phyloP scores from a whole-genome alignment of 2,113 vertebrate species.

The Microcebus lehilahytsara region DNA sequence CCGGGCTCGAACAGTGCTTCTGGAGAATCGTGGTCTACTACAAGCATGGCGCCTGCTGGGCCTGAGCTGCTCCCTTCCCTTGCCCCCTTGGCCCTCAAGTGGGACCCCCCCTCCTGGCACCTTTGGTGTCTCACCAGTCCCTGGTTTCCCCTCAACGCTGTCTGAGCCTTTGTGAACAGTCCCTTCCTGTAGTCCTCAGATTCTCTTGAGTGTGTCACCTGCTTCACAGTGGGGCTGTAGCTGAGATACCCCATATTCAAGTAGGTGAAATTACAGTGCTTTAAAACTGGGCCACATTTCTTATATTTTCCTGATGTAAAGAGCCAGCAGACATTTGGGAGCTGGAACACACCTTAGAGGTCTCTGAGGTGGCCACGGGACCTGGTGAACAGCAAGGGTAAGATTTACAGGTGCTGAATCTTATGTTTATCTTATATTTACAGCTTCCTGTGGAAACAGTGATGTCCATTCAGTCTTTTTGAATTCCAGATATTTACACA shows the following conservation, averaged over 20 bases:
- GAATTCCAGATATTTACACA: neutral
- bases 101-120: too few relatives aligned
- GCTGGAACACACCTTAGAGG: neutral
- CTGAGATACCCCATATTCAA: too few relatives aligned
- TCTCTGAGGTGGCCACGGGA: too few relatives aligned
- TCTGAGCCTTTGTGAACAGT: too few relatives aligned
- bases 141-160: too few relatives aligned
- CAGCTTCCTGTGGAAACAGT: too few relatives aligned
- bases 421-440: accelerated
- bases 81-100: too few relatives aligned
- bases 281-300: neutral
- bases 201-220: too few relatives aligned
- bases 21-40: accelerated
- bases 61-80: neutral
- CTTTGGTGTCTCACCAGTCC: too few relatives aligned
- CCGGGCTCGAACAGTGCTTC: neutral
- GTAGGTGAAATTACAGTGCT: too few relatives aligned
- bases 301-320: neutral
- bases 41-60: neutral
- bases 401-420: neutral
- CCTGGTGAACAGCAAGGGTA: neutral
- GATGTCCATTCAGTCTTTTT: neutral
- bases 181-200: too few relatives aligned
- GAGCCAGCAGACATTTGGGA: neutral
- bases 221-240: too few relatives aligned